These are phyloP conservation scores for Hystrix cristata DNA, from an alignment of 2,113 vertebrate genomes.

Conservation along the genomic window DNA sequence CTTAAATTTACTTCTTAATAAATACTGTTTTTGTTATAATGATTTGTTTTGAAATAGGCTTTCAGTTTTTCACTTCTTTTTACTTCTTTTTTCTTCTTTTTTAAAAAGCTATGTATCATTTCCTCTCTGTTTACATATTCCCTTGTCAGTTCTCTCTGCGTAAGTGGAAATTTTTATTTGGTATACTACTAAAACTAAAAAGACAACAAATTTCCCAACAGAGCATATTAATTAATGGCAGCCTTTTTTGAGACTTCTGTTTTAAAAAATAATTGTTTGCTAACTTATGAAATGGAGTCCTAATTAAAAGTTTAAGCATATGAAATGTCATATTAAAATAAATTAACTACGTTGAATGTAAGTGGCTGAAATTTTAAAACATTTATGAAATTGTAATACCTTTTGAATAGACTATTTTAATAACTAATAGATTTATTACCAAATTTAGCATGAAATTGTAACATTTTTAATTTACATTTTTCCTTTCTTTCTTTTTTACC, in stretches of 20 bases:
- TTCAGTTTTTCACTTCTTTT: not conserved
- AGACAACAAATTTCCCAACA: not conserved
- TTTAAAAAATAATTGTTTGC: slow-evolving; percentile 57
- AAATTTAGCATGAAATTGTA: not conserved
- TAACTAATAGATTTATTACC: not conserved
- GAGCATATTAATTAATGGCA: slow-evolving; percentile 37
- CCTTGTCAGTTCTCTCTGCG: not conserved
- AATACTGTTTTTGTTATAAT: not conserved
- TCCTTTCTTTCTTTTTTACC: not conserved
- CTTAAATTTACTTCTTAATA: not conserved
- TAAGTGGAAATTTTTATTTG: slow-evolving; percentile 39
- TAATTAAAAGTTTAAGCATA: slow-evolving; percentile 66
- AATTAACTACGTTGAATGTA: slow-evolving; percentile 40
- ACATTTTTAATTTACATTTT: not conserved
- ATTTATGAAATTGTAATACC: slow-evolving; percentile 59
- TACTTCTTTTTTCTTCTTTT: not conserved
- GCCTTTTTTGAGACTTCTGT: slow-evolving; percentile 6
- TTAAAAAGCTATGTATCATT: slow-evolving; percentile 20
- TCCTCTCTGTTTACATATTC: slow-evolving; percentile 33
- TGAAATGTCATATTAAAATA: slow-evolving; percentile 62
- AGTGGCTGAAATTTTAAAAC: slow-evolving; percentile 58
- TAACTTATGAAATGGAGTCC: slow-evolving; percentile 33
- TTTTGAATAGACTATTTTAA: slow-evolving; percentile 30
- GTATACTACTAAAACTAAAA: slow-evolving; percentile 30
- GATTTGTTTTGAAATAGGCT: not conserved